Base-by-base conservation (phyloP, 1,140 invertebrate species). In the Drosophila sturtevanti region DNA sequence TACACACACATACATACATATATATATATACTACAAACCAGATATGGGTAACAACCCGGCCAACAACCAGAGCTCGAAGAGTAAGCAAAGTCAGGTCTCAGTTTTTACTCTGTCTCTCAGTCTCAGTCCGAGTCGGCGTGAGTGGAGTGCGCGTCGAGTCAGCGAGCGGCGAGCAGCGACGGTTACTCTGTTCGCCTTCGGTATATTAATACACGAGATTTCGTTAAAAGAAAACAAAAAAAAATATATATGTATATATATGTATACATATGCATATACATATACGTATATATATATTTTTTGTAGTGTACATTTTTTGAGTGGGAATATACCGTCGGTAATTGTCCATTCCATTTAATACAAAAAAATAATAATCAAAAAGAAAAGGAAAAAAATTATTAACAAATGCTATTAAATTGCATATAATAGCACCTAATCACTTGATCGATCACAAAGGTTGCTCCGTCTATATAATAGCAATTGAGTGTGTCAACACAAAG, bases 81-180 rank as follows among this genome's bases (percentile, higher is more conserved):
- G 61, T 68, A 44, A 44, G 79, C 75, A 64, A 74, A 75, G 63
- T 65, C 48, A 68, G 62, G 69, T 81, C 74, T 81, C 70, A 66
- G 52, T 48, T 55, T 73, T 59, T 59, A 48, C 41, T 21, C 41
- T 48, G 41, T 4, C 62, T 66, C 62, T 82, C 72, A 76, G 70
- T 85, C 81, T 74, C 79, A 81, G 73, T 75, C 81, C 72, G 71
- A 82, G 84, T 85, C 79, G 79, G 79, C 76, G 77, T 84, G 80
- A 82, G 80, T 84, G 80, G 80, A 79, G 77, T 77, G 71, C 71
- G 71, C 71, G 54, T 76, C 72, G 72, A 74, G 69, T 74, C 72
- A 74, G 69, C 72, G 69, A 72, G 70, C 70, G 66, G 54, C 62
- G 52, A 76, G 72, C 63, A 73, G 58, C 55, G 37, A 37, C 68